Percentiles rank a stretch among this genome's conserved stretches.
These are phyloP conservation scores for Tenodera sinensis DNA, from an alignment of 2,888 invertebrate species.

Conservation along the genomic window DNA sequence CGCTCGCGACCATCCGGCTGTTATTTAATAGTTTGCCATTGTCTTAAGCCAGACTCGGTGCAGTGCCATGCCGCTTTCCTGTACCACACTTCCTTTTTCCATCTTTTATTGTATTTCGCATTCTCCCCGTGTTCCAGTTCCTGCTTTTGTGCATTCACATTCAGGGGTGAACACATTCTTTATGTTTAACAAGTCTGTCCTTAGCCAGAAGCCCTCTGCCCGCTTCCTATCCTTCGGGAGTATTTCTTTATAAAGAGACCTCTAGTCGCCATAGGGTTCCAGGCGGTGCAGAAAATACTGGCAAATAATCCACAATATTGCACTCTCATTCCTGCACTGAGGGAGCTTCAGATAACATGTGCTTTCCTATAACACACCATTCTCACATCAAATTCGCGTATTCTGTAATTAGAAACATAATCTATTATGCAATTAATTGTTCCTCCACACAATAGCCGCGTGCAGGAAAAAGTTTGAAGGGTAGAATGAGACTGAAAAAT, in stretches of 20 bases:
- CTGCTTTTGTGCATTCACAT: neutral
- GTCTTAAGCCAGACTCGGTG: neutral
- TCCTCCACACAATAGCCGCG: no score
- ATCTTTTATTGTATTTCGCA: neutral
- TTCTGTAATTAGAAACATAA: no score
- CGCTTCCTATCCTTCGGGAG: neutral
- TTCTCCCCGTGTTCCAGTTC: neutral
- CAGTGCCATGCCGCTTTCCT: neutral
- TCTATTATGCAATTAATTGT: no score
- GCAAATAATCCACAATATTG: no score
- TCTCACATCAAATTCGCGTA: no score
- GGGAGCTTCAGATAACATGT: no score
- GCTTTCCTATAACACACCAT: no score
- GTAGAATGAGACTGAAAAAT: no score
- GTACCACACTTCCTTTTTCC: constrained; percentile 9
- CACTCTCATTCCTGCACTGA: no score
- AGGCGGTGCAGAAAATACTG: no score
- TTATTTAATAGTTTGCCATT: constrained; percentile 10
- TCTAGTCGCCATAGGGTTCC: neutral
- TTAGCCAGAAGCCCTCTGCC: neutral
- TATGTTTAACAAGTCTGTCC: neutral
- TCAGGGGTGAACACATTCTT: neutral
- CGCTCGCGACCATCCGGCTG: constrained; percentile 12
- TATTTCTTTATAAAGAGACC: neutral
- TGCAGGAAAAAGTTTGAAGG: no score